phyloP scores from a whole-genome alignment of 2,888 invertebrate genomes.

The Clitarchus hookeri region DNA sequence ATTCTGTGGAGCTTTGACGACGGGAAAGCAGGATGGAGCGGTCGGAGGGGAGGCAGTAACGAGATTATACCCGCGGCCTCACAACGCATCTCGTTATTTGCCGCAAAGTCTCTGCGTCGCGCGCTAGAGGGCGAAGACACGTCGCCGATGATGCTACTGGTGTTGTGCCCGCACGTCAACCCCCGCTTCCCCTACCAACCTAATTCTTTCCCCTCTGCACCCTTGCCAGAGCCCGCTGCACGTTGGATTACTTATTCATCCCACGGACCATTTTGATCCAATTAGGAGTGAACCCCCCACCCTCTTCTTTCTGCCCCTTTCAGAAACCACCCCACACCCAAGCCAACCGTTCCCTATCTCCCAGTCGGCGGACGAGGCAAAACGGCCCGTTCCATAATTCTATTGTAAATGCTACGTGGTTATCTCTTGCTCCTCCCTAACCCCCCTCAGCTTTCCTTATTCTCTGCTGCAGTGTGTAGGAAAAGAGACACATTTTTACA shows the following conservation, averaged over 20 bases:
- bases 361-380: neutral
- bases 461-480: neutral
- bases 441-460: neutral
- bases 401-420: neutral
- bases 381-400: neutral
- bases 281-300: neutral
- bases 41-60: neutral
- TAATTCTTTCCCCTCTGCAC: too few relatives aligned
- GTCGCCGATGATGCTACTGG: neutral
- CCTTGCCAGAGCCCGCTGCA: neutral
- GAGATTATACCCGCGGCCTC: neutral
- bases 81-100: neutral
- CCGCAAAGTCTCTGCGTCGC: neutral
- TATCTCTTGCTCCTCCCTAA: neutral
- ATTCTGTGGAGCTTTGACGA: neutral
- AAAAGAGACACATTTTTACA: conserved; percentile 14
- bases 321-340: neutral
- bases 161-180: neutral
- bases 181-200: too few relatives aligned
- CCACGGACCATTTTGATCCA: conserved; percentile 3
- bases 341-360: neutral
- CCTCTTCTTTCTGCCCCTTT: neutral
- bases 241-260: neutral
- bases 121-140: neutral
- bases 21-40: neutral